phyloP scores from a whole-genome alignment of 2,113 vertebrate genomes.

The Tichodroma muraria region DNA sequence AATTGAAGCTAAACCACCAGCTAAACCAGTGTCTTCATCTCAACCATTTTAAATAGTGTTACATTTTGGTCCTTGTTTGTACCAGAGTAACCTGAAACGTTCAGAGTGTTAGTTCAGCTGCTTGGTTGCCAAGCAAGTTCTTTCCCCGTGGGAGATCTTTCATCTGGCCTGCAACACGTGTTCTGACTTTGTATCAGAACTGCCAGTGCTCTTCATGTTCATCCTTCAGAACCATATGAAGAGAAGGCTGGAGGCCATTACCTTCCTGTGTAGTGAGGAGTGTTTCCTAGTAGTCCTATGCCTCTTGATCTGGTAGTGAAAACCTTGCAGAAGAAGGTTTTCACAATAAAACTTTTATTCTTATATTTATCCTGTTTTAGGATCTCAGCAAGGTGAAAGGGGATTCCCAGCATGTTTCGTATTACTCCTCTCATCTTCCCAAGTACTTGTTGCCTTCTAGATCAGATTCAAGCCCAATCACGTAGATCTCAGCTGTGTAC shows the following conservation, averaged over 20 bases:
- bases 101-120: not conserved
- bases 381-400: not conserved
- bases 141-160: not conserved
- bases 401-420: not conserved
- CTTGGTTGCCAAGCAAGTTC: not conserved
- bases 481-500: not conserved
- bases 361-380: not conserved
- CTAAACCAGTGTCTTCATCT: not conserved
- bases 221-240: not conserved
- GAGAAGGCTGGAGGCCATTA: not conserved
- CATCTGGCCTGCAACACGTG: accelerated
- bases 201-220: not conserved
- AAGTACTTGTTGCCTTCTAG: not conserved
- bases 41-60: not conserved
- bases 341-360: not conserved
- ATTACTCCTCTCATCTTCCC: not conserved
- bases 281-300: not conserved
- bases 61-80: not conserved
- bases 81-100: not conserved
- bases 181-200: not conserved
- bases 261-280: not conserved
- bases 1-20: not conserved
- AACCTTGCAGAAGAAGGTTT: not conserved
- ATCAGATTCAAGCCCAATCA: not conserved
- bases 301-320: not conserved